These are phyloP conservation scores for Siphlonurus alternatus DNA, from an alignment of 2,888 invertebrate species.

Conservation along the genomic window DNA sequence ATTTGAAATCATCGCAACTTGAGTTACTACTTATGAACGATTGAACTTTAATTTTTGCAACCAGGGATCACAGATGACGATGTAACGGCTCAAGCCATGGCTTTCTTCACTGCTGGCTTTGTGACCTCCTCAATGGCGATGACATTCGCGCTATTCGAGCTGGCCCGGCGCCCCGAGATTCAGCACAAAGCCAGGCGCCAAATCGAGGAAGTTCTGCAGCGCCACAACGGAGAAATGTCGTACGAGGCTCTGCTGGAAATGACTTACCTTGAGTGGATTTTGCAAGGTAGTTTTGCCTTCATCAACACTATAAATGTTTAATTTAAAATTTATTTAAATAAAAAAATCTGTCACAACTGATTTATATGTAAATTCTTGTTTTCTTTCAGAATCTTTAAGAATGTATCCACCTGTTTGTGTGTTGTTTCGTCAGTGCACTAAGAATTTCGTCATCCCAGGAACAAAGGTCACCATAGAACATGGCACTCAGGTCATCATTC, in stretches of 20 bases:
- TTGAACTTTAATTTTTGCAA: no score
- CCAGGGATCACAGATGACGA: neutral
- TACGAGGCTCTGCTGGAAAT: conserved; percentile 31
- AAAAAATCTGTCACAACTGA: neutral
- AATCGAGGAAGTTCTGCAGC: conserved; percentile 23
- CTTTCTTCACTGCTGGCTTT: conserved; percentile 29
- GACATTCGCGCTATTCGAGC: conserved; percentile 30
- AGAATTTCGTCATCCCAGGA: conserved; percentile 24
- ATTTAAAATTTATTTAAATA: neutral
- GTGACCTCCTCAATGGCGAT: conserved; percentile 35
- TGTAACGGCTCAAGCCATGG: conserved; percentile 15
- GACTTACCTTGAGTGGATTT: conserved; percentile 30
- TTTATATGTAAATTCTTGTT: neutral
- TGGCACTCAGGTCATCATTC: conserved; percentile 32
- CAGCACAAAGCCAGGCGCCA: conserved; percentile 30
- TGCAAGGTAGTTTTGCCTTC: conserved; percentile 23
- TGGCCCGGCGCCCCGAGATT: conserved; percentile 28
- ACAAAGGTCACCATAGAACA: conserved; percentile 24
- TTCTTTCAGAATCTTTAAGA: conserved; percentile 29
- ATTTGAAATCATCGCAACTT: no score
- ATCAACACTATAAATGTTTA: neutral
- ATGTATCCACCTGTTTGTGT: conserved; percentile 29
- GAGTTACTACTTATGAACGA: no score
- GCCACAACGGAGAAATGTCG: conserved; percentile 25
- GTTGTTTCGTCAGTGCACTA: conserved; percentile 23